These are phyloP conservation scores for Ruditapes philippinarum DNA, from an alignment of 1,140 invertebrate genomes.

Conservation along the genomic window DNA sequence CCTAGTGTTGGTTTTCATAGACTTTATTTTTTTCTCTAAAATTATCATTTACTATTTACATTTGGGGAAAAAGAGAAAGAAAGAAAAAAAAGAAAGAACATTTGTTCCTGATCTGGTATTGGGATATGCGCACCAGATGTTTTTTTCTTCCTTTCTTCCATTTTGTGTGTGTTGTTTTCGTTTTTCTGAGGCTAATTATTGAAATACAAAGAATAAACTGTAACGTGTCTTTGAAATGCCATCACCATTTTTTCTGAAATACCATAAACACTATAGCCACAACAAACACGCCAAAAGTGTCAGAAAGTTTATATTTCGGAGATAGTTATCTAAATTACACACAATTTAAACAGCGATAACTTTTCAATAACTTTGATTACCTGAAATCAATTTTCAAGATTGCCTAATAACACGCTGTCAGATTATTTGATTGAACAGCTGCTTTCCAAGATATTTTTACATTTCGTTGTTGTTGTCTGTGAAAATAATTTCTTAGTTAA, in stretches of 20 bases:
- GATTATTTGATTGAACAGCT: background rate
- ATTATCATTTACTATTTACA: too few species aligned
- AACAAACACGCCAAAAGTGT: background rate
- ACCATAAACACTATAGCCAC: background rate
- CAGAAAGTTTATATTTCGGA: background rate
- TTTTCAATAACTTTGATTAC: background rate
- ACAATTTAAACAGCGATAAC: background rate
- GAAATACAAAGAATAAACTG: background rate
- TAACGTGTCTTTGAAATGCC: background rate
- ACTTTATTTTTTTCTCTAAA: too few species aligned
- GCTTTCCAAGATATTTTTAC: too few species aligned
- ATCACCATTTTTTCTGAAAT: background rate
- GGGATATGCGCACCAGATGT: too few species aligned
- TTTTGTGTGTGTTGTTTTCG: too few species aligned
- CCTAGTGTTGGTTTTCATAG: too few species aligned
- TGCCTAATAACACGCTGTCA: background rate
- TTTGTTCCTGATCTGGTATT: too few species aligned
- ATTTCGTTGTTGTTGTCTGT: too few species aligned
- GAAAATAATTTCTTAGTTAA: too few species aligned
- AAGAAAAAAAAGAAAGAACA: too few species aligned
- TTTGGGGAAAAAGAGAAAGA: too few species aligned
- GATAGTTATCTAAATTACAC: slow-evolving; percentile 4
- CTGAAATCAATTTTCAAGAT: background rate
- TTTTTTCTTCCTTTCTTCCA: too few species aligned
- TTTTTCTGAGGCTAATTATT: background rate